Percentiles rank a stretch among this genome's conserved stretches.
Evolutionary conservation across 2,797 vertebrate species (phyloP).

Genomic region (Eutrigla gurnardus): DNA sequence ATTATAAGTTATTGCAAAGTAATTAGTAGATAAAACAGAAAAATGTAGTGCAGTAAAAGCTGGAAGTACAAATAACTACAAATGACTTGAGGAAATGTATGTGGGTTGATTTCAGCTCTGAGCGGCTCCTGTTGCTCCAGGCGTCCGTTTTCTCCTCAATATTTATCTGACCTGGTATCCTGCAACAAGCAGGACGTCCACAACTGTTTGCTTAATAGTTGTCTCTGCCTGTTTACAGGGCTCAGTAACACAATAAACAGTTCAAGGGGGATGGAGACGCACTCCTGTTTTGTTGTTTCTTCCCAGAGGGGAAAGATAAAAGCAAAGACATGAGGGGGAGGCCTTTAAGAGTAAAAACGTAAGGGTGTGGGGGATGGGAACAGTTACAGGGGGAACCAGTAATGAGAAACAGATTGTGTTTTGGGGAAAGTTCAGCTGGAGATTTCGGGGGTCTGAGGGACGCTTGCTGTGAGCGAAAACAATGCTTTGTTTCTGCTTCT

Average conservation of each 20-base stretch:
- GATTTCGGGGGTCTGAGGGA: background rate
- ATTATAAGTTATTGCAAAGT: background rate
- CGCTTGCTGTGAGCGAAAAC: conserved; percentile 13
- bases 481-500: background rate
- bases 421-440: conserved; percentile 7
- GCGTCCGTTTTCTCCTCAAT: background rate
- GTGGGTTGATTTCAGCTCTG: background rate
- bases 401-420: conserved; percentile 37
- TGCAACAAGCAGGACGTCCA: conserved; percentile 10
- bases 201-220: conserved; percentile 15
- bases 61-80: background rate
- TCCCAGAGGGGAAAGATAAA: background rate
- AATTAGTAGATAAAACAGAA: background rate
- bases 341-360: background rate
- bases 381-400: background rate
- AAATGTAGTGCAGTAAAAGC: background rate
- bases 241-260: conserved; percentile 54
- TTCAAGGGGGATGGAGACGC: background rate
- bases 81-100: background rate
- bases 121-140: background rate
- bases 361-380: background rate
- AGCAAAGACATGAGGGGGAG: background rate
- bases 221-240: conserved; percentile 11
- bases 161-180: conserved; percentile 38
- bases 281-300: conserved; percentile 20